Base-by-base conservation (phyloP, 2,888 invertebrate species). In the Tetheella fluctuosa region DNA sequence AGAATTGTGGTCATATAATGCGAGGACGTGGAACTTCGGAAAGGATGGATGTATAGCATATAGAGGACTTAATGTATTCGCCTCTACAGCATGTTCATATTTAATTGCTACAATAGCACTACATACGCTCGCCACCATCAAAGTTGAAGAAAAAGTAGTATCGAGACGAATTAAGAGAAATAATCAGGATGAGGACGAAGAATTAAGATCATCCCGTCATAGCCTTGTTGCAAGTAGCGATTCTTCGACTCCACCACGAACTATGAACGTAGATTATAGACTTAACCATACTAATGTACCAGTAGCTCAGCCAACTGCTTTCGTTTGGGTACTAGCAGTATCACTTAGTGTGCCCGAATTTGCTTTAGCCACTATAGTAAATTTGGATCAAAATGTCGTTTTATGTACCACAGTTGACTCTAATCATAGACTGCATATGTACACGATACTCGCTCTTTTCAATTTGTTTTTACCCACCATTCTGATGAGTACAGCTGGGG, bases 321-420 rank as follows among this genome's bases (percentile, higher is more conserved):
- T 95, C 67, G 90, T 95, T 56, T 95, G 95, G 95, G 87, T 94
- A 65, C 77, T 94, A 56, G 90, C 94, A 39, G 78, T 92, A 53
- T 95, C 95, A 0, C 79, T 95, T 39, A 94, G 95, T 77, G 89
- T 95, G 56, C 95, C 95, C 12, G 94, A 94, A 70, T 94, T 94
- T 77, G 88, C 91, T 30, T 81, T 95, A 65, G 93, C 94, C 6
- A 91, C 93, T 7, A 91, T 90, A 54, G 79, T 93, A 55, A 82
- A 85, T 62, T 74, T 87, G 6, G 88, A 90, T 59, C 77, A 83
- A 54, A 84, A 86, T 57, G 71, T 78, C 13, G 82, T 88, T 15
- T 70, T 93, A 34, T 95, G 95, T 74, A 92, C 94, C 17, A 85
- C 94, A 65, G 80, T 93, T 30, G 94, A 94, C 69, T 86, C 90